Conservation (phyloP, 2,797 vertebrate genomes). For the Geotria australis region DNA sequence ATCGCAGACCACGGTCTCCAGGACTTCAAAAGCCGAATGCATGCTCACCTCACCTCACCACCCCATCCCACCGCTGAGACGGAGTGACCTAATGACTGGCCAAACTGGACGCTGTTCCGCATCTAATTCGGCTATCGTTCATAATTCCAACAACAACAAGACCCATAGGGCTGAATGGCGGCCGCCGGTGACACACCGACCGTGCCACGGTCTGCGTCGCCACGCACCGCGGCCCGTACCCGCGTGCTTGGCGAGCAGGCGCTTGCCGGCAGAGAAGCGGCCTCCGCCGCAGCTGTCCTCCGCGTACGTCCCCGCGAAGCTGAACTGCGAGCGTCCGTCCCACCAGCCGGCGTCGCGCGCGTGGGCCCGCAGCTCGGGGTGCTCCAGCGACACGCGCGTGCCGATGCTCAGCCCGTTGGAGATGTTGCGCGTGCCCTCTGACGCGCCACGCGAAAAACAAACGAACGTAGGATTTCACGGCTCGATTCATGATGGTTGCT, state of each 20-base stretch:
- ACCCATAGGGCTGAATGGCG: no score
- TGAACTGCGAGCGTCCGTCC: constrained; percentile 42
- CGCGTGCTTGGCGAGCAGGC: constrained; percentile 32
- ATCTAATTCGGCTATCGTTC: no score
- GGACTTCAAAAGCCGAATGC: no score
- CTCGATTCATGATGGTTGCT: no score
- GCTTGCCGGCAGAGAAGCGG: constrained; percentile 48
- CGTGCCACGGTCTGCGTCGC: background rate
- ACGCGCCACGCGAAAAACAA: constrained; percentile 2
- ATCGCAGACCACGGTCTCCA: no score
- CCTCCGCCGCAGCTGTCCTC: constrained; percentile 6
- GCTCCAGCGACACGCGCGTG: constrained; percentile 59
- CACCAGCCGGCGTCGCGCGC: constrained; percentile 51
- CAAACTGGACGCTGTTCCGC: no score
- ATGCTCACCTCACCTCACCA: no score
- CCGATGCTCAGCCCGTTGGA: constrained; percentile 62
- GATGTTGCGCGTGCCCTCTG: constrained; percentile 61
- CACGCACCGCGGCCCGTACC: constrained; percentile 12
- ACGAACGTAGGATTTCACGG: constrained; percentile 1
- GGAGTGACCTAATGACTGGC: no score
- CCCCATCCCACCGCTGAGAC: no score
- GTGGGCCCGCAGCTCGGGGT: constrained; percentile 35
- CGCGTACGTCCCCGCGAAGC: constrained; percentile 46
- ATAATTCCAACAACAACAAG: no score
- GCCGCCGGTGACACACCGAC: no score